These are phyloP conservation scores for Noctua fimbriata DNA, from an alignment of 2,888 invertebrate species.

Conservation along the genomic window DNA sequence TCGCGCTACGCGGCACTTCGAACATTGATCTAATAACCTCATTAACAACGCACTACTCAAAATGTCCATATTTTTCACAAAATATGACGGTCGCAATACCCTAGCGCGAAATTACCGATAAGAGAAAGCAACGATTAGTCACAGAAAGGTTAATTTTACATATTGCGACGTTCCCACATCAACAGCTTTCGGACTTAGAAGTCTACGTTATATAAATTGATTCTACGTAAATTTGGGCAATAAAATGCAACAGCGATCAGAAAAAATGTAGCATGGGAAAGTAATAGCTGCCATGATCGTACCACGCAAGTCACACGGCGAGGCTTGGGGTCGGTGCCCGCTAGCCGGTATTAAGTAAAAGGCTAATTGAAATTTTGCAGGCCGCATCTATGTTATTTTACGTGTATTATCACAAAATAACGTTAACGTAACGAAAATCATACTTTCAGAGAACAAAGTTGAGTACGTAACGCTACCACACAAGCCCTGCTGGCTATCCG, in stretches of 20 bases:
- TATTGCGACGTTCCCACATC: constrained; percentile 82
- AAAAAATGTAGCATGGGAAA: constrained; percentile 83
- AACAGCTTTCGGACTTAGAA: constrained; percentile 70
- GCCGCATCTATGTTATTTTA: constrained; percentile 75
- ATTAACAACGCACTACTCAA: constrained; percentile 74
- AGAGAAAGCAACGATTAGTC: constrained; percentile 88
- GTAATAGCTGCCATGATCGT: constrained; percentile 89
- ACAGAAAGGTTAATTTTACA: constrained; percentile 87
- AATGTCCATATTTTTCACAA: constrained; percentile 72
- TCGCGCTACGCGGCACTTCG: constrained; percentile 88
- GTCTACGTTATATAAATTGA: constrained; percentile 85
- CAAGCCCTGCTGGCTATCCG: constrained; percentile 84
- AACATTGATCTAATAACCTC: constrained; percentile 88
- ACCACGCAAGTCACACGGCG: constrained; percentile 89
- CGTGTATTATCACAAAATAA: constrained; percentile 66
- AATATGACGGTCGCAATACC: constrained; percentile 73
- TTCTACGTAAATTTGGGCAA: constrained; percentile 66
- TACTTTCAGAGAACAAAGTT: constrained; percentile 56
- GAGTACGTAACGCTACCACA: constrained; percentile 73
- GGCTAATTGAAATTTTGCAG: constrained; percentile 83
- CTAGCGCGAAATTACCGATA: constrained; percentile 82
- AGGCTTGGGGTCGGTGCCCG: constrained; percentile 93
- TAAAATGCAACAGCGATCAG: constrained; percentile 52
- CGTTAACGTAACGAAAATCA: constrained; percentile 67
- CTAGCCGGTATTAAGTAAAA: constrained; percentile 89